Conservation (phyloP, 2,113 vertebrate species). For the Pterocles orientalis region DNA sequence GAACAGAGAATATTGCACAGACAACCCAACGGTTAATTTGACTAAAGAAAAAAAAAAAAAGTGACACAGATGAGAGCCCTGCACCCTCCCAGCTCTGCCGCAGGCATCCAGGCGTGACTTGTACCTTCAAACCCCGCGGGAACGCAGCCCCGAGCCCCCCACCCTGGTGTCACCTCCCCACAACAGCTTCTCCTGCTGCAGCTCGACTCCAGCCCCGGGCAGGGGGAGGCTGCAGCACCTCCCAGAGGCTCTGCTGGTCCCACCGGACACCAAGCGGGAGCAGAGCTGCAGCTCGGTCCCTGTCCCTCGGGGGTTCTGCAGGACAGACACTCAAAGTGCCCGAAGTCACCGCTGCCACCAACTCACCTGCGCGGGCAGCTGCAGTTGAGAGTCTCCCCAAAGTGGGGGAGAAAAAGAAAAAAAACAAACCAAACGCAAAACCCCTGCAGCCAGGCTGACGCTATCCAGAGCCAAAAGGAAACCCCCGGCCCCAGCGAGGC, state of each 20-base stretch:
- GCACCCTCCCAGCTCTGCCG: neutral
- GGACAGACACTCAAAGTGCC: neutral
- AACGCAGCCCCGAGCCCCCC: neutral
- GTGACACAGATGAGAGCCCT: conserved; percentile 53
- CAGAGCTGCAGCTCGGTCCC: neutral
- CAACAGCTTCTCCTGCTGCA: neutral
- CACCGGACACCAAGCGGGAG: rapidly evolving
- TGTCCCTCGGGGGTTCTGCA: rapidly evolving
- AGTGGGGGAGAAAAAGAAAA: neutral
- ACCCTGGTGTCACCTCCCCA: neutral
- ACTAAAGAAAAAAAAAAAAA: conserved; percentile 45
- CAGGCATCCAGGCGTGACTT: neutral
- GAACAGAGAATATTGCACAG: conserved; percentile 87
- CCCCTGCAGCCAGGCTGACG: neutral
- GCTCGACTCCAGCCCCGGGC: neutral
- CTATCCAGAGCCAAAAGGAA: neutral
- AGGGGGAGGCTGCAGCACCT: neutral
- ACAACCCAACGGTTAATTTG: conserved; percentile 72
- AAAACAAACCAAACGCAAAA: neutral
- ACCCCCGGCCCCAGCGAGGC: neutral
- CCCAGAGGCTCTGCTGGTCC: neutral
- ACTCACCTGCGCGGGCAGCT: rapidly evolving
- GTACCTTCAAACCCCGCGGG: rapidly evolving
- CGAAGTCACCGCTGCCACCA: neutral
- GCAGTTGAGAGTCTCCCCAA: neutral